phyloP scores from a whole-genome alignment of 1,140 invertebrate genomes.

The Antheraea pernyi region DNA sequence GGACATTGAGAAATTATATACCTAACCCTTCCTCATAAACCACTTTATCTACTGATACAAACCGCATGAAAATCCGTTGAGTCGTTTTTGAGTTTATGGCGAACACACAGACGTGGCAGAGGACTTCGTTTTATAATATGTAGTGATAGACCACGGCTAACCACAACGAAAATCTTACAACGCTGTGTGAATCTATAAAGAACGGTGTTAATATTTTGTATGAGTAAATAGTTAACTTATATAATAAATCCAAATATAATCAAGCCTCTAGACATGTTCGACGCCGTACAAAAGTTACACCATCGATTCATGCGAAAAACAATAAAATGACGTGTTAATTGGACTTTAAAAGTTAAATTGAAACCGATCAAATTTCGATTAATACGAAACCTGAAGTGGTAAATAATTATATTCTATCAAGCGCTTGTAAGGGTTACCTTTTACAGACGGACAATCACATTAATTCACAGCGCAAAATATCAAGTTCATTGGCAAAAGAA shows the following conservation, averaged over 20 bases:
- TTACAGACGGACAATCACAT: slow-evolving; percentile 34
- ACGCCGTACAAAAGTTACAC: not conserved
- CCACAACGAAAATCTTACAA: no score
- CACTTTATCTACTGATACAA: no score
- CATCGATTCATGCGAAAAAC: not conserved
- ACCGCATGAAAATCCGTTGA: no score
- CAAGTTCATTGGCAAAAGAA: slow-evolving; percentile 31
- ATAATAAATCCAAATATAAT: not conserved
- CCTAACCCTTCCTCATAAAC: no score
- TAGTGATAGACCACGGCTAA: no score
- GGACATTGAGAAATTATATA: no score
- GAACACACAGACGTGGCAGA: no score
- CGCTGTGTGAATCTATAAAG: no score
- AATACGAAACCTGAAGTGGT: slow-evolving; percentile 26
- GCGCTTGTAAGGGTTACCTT: not conserved
- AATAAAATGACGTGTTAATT: not conserved
- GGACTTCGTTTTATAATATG: no score
- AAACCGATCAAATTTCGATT: slow-evolving; percentile 27
- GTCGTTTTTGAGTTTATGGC: no score
- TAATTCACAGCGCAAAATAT: slow-evolving; percentile 47
- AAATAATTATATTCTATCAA: slow-evolving; percentile 43
- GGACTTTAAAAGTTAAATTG: not conserved
- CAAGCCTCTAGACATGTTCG: not conserved
- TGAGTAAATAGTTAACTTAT: no score
- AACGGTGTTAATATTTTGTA: no score